These are phyloP conservation scores for Coenonympha arcania DNA, from an alignment of 2,888 invertebrate species.

Conservation along the genomic window DNA sequence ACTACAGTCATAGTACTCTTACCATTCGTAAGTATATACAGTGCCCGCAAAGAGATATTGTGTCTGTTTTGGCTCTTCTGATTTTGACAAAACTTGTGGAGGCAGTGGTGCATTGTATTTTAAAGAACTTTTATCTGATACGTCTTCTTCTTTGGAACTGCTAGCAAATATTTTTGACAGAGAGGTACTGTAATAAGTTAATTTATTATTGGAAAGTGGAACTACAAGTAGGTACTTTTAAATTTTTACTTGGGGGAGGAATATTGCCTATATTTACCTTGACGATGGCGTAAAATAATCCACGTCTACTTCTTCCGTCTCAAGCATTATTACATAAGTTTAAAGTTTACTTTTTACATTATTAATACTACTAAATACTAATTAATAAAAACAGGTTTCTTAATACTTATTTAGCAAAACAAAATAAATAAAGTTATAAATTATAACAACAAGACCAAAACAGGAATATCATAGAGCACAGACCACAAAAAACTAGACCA, in stretches of 20 bases:
- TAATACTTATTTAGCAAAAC: no score
- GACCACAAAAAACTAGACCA: no score
- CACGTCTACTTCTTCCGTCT: constrained; percentile 61
- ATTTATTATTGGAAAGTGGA: background rate
- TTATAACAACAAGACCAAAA: no score
- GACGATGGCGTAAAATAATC: constrained; percentile 63
- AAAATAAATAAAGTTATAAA: no score
- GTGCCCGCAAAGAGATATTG: constrained; percentile 55
- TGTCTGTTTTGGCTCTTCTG: constrained; percentile 41
- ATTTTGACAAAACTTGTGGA: constrained; percentile 31
- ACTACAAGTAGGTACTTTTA: no score
- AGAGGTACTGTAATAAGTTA: constrained; percentile 48
- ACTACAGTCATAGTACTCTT: constrained; percentile 23
- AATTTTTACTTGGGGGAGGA: background rate
- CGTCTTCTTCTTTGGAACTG: constrained; percentile 30
- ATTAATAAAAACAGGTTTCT: no score
- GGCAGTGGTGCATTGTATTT: constrained; percentile 56
- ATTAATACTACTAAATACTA: background rate
- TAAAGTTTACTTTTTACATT: no score
- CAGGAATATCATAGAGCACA: no score
- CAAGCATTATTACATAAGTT: constrained; percentile 33
- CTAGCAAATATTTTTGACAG: constrained; percentile 56
- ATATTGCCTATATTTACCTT: constrained; percentile 41
- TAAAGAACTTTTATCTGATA: constrained; percentile 44
- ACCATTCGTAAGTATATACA: constrained; percentile 60